Base-by-base conservation (phyloP, 2,113 vertebrate genomes). In the Menura novaehollandiae region DNA sequence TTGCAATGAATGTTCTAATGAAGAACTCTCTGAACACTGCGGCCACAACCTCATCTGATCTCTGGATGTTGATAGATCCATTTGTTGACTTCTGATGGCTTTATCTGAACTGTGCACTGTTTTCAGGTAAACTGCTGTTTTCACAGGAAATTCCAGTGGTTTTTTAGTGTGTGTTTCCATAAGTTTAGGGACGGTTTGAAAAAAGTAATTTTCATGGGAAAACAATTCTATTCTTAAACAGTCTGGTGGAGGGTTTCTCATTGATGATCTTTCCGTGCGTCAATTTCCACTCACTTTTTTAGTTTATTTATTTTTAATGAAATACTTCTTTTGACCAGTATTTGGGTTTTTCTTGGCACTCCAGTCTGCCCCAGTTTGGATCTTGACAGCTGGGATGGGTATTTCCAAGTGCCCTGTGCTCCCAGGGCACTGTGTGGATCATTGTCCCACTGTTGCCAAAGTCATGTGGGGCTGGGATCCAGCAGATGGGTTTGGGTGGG, bases 371-470 rank as follows among this genome's bases (percentile, higher is more conserved):
- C 49, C 19, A 26, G 2, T 52, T 81, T 14, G 13, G 82, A 12
- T 51, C 43, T 46, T 7, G 10, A 59, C 1, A 5, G 33, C 32
- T 0, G 0, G 81, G 43, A 9, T 28, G n/a, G 41, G 32, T 16
- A 1, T 76, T 83, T 43, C 17, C 1, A 2, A 55, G 56, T 0
- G 35, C 28, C 30, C 32, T 0, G 11, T 2, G 30, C 60, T 69
- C 17, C 30, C 2, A 20, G 24, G 22, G 47, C 13, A 2, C 43
- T 11, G 33, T 0, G 13, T 15, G 8, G 4, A 4, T 27, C 14
- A 0, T 13, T 4, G 82, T 77, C 35, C 63, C 6, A 1, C 23
- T 26, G 3, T 5, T 6, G 32, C 23, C 2, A 2, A 3, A 15
- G 51, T 3, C 2, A 5, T 2, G n/a, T 2, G 30, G 32, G 64